Percentiles rank a stretch among this genome's conserved stretches.
Evolutionary conservation across 2,797 vertebrate genomes (phyloP).

Genomic region (Bovichtus diacanthus): DNA sequence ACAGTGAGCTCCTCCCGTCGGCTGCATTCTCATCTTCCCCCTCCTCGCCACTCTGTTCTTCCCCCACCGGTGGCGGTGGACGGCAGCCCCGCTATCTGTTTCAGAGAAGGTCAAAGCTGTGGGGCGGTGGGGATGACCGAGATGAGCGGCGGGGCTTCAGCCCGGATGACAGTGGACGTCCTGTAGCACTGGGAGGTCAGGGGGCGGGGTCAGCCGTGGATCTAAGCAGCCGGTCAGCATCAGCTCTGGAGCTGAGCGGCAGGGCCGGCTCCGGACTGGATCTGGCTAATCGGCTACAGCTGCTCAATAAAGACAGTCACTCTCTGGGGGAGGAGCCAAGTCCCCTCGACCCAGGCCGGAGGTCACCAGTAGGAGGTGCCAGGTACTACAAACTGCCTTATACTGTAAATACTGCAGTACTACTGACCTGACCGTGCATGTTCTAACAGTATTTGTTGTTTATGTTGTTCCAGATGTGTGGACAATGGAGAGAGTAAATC

Average conservation of each 20-base stretch:
- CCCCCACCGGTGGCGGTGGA: slow-evolving; percentile 85
- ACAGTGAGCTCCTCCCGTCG: slow-evolving; percentile 97
- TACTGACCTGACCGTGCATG: background rate
- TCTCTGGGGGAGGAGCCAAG: slow-evolving; percentile 97
- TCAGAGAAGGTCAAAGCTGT: slow-evolving; percentile 99
- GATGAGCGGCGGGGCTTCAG: slow-evolving; percentile 65
- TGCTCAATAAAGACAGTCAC: slow-evolving; percentile 97
- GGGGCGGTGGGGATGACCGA: slow-evolving; percentile 95
- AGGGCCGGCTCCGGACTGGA: slow-evolving; percentile 79
- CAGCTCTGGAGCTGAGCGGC: slow-evolving; percentile 85
- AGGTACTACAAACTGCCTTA: slow-evolving; percentile 82
- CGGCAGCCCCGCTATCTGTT: slow-evolving; percentile 95
- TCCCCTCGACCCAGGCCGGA: slow-evolving; percentile 93
- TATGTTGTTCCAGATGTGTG: slow-evolving; percentile 90
- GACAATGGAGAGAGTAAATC: slow-evolving; percentile 88
- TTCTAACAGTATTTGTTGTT: slow-evolving; percentile 74
- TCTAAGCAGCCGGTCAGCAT: slow-evolving; percentile 78
- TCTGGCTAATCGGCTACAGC: slow-evolving; percentile 93
- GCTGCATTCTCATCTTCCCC: slow-evolving; percentile 79
- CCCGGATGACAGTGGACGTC: slow-evolving; percentile 86
- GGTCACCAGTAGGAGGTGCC: slow-evolving; percentile 95
- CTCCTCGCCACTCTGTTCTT: slow-evolving; percentile 88
- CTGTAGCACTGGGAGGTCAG: slow-evolving; percentile 91
- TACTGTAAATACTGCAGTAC: background rate
- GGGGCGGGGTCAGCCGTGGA: slow-evolving; percentile 71